phyloP scores from a whole-genome alignment of 2,888 invertebrate species.

The Cryptocephalus primarius region DNA sequence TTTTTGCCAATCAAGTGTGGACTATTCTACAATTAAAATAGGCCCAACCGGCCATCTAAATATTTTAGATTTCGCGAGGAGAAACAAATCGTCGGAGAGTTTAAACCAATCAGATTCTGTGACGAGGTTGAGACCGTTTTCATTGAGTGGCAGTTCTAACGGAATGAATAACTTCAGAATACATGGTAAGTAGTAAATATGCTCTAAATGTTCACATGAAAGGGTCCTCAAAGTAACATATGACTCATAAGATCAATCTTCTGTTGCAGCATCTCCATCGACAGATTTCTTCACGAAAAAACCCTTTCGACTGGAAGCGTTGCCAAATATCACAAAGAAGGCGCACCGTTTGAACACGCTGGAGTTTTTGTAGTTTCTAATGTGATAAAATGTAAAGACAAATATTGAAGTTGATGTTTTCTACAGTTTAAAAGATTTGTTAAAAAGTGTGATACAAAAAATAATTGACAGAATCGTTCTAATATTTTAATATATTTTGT shows the following conservation, averaged over 20 bases:
- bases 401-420: too few species aligned
- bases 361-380: slow-evolving; percentile 21
- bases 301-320: slow-evolving; percentile 32
- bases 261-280: slow-evolving; percentile 15
- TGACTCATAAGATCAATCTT: not conserved
- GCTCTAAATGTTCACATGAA: too few species aligned
- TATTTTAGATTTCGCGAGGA: slow-evolving; percentile 29
- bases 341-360: slow-evolving; percentile 16
- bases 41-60: slow-evolving; percentile 10
- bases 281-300: slow-evolving; percentile 20
- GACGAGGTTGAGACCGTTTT: slow-evolving; percentile 7
- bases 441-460: not conserved
- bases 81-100: slow-evolving; percentile 26
- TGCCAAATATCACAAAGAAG: slow-evolving; percentile 30
- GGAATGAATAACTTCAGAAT: slow-evolving; percentile 24
- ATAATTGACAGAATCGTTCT: not conserved
- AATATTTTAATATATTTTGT: not conserved
- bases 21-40: slow-evolving; percentile 8
- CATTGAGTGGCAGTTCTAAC: slow-evolving; percentile 15
- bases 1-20: too few species aligned
- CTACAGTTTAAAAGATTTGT: too few species aligned
- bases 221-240: too few species aligned
- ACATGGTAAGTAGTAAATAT: slow-evolving; percentile 13
- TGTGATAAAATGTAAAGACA: slow-evolving; percentile 3
- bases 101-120: slow-evolving; percentile 4